These are phyloP conservation scores for Zele albiditarsus DNA, from an alignment of 2,888 invertebrate genomes.

Conservation along the genomic window DNA sequence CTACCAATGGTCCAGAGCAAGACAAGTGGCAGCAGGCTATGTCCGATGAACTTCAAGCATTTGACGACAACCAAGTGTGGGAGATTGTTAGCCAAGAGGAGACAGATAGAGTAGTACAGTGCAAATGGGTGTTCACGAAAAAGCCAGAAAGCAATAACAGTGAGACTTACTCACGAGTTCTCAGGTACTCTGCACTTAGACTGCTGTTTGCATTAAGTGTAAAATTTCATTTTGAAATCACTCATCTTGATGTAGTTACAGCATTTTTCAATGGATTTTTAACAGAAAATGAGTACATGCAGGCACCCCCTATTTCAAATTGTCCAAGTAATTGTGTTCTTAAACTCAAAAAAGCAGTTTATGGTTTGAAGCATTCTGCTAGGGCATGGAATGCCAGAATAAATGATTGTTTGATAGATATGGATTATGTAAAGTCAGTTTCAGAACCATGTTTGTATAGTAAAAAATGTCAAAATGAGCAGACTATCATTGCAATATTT, in stretches of 20 bases:
- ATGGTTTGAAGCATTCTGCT: slow-evolving; percentile 43
- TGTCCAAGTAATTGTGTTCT: slow-evolving; percentile 32
- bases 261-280: slow-evolving; percentile 58
- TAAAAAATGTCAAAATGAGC: slow-evolving; percentile 18
- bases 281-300: slow-evolving; percentile 55
- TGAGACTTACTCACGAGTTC: too few species aligned
- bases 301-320: too few species aligned
- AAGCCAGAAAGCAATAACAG: too few species aligned
- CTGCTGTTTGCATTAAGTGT: slow-evolving; percentile 48
- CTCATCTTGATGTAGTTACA: slow-evolving; percentile 57
- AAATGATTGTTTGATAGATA: slow-evolving; percentile 25
- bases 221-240: neutral
- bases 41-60: slow-evolving; percentile 42
- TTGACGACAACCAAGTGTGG: slow-evolving; percentile 46
- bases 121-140: slow-evolving; percentile 52
- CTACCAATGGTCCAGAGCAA: too few species aligned
- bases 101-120: slow-evolving; percentile 39
- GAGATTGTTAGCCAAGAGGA: too few species aligned
- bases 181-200: slow-evolving; percentile 52
- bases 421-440: slow-evolving; percentile 28
- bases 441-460: slow-evolving; percentile 47
- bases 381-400: slow-evolving; percentile 48
- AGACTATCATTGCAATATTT: slow-evolving; percentile 39
- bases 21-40: slow-evolving; percentile 49
- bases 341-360: slow-evolving; percentile 36